Conservation (phyloP, 2,888 invertebrate genomes). For the Hyles lineata region DNA sequence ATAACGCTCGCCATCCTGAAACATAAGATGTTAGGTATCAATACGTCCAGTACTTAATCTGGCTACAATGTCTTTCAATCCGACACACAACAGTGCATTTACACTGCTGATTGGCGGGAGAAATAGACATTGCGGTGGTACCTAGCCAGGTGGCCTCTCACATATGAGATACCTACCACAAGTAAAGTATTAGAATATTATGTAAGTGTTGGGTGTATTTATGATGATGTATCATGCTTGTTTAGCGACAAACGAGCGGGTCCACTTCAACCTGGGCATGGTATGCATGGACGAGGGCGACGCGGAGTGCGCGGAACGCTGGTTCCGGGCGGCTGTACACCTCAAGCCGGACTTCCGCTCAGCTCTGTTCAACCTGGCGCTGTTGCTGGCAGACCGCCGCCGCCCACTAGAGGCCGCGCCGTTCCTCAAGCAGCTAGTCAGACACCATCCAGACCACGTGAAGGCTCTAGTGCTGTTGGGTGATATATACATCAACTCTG, state of each 20-base stretch:
- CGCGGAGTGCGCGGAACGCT: slow-evolving; percentile 94
- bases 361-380: slow-evolving; percentile 96
- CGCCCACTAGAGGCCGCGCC: slow-evolving; percentile 96
- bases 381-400: slow-evolving; percentile 94
- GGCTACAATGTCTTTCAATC: too few species aligned
- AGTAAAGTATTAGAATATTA: too few species aligned
- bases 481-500: slow-evolving; percentile 97
- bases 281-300: slow-evolving; percentile 97
- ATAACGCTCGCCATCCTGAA: too few species aligned
- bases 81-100: too few species aligned
- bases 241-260: slow-evolving; percentile 93
- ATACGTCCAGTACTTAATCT: too few species aligned
- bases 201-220: too few species aligned
- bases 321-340: slow-evolving; percentile 95
- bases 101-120: too few species aligned
- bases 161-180: too few species aligned
- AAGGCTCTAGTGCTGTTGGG: slow-evolving; percentile 97
- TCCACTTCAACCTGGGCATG: slow-evolving; percentile 98
- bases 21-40: too few species aligned
- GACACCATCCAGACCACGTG: slow-evolving; percentile 96
- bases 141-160: too few species aligned
- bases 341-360: slow-evolving; percentile 95
- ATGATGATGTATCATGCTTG: too few species aligned
- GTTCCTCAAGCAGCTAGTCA: slow-evolving; percentile 94
- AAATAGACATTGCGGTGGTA: too few species aligned